These are phyloP conservation scores for Phaethornis superciliosus DNA, from an alignment of 2,113 vertebrate species.

Conservation along the genomic window DNA sequence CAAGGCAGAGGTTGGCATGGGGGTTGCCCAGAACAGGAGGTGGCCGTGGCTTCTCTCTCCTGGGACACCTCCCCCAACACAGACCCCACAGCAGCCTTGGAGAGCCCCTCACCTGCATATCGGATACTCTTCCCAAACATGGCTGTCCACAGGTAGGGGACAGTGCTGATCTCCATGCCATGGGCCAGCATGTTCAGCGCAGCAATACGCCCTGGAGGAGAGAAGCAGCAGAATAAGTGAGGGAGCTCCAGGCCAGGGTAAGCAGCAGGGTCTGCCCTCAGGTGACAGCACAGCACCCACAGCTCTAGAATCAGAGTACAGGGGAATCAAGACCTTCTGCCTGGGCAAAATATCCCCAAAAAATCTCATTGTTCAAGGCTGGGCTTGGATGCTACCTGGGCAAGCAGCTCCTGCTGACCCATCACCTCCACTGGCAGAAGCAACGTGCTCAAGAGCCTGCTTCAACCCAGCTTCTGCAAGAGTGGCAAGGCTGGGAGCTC, in stretches of 20 bases:
- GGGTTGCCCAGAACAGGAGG: background rate
- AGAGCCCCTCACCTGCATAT: constrained; percentile 83
- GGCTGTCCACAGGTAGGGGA: constrained; percentile 95
- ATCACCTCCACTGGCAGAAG: rapidly evolving
- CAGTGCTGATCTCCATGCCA: constrained; percentile 86
- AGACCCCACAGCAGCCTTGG: background rate
- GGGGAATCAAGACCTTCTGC: background rate
- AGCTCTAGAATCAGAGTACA: background rate
- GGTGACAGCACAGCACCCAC: background rate
- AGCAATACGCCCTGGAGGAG: constrained; percentile 84
- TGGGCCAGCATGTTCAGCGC: constrained; percentile 94
- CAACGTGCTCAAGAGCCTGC: rapidly evolving
- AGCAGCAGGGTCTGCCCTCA: background rate
- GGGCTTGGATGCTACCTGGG: background rate
- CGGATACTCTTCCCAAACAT: constrained; percentile 97
- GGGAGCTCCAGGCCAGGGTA: rapidly evolving
- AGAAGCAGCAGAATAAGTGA: background rate
- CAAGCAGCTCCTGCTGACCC: background rate
- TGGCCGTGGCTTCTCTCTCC: background rate
- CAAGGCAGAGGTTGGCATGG: rapidly evolving
- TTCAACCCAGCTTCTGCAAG: background rate
- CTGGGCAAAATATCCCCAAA: background rate
- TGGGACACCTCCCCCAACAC: background rate
- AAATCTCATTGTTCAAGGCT: rapidly evolving
- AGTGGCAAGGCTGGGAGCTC: background rate